phyloP scores from a whole-genome alignment of 2,797 vertebrate genomes.

The Oryzias dopingdopingensis region DNA sequence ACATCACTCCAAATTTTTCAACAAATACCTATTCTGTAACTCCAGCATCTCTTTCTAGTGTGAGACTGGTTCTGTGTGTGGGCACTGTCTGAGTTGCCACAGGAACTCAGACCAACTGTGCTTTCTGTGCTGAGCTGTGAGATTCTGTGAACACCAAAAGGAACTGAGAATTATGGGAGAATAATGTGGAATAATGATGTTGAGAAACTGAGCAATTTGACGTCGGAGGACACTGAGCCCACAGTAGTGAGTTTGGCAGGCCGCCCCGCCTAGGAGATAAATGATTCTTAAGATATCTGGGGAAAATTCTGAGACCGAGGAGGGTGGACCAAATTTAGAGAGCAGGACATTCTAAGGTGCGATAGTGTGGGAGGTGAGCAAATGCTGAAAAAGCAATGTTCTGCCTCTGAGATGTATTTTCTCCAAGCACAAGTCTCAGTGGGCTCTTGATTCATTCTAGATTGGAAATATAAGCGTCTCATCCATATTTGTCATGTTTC shows the following conservation, averaged over 20 bases:
- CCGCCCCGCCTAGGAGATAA: slow-evolving; percentile 32
- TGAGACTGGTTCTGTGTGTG: slow-evolving; percentile 39
- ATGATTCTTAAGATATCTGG: slow-evolving; percentile 51
- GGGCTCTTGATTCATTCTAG: not conserved
- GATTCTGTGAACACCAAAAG: slow-evolving; percentile 47
- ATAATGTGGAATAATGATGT: slow-evolving; percentile 27
- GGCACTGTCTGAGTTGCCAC: slow-evolving; percentile 45
- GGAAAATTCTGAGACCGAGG: slow-evolving; percentile 44
- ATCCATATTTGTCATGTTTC: not conserved
- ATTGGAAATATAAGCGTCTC: not conserved
- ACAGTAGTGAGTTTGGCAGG: slow-evolving; percentile 44
- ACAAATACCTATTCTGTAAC: slow-evolving; percentile 14
- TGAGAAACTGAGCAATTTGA: slow-evolving; percentile 42
- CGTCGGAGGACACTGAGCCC: slow-evolving; percentile 54
- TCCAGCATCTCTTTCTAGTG: slow-evolving; percentile 11
- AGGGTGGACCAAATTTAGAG: slow-evolving; percentile 55
- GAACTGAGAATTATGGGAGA: slow-evolving; percentile 52
- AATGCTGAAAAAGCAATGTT: slow-evolving; percentile 52
- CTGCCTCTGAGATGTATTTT: slow-evolving; percentile 26
- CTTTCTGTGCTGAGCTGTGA: slow-evolving; percentile 50
- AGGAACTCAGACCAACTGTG: slow-evolving; percentile 60
- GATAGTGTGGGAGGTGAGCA: slow-evolving; percentile 58
- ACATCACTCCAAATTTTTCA: not conserved
- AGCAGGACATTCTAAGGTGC: slow-evolving; percentile 50
- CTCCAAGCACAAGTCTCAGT: slow-evolving; percentile 10